phyloP scores from a whole-genome alignment of 2,797 vertebrate species.

The Premnoplex brunnescens region DNA sequence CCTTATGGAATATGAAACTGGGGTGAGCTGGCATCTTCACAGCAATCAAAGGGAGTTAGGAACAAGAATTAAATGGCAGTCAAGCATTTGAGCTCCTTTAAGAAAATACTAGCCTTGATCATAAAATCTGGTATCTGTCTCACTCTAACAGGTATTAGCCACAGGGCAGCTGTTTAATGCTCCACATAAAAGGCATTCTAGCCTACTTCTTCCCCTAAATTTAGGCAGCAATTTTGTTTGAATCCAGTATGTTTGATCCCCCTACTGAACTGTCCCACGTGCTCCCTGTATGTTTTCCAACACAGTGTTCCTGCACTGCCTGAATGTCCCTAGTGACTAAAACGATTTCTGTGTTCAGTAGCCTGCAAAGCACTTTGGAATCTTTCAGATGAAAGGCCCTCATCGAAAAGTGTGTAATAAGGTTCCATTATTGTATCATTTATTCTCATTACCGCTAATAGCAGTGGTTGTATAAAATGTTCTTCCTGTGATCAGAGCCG shows the following conservation, averaged over 20 bases:
- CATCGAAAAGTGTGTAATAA: slow-evolving; percentile 32
- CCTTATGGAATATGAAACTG: neutral
- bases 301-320: neutral
- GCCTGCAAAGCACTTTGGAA: slow-evolving; percentile 28
- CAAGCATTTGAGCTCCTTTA: neutral
- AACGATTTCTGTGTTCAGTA: slow-evolving; percentile 27
- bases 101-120: neutral
- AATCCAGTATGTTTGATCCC: neutral
- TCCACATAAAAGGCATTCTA: neutral
- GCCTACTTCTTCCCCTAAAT: neutral
- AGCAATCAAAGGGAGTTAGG: neutral
- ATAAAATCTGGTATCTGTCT: neutral
- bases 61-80: neutral
- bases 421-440: slow-evolving; percentile 53
- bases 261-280: neutral
- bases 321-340: slow-evolving; percentile 19
- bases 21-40: neutral
- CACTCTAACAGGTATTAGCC: neutral
- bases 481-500: slow-evolving; percentile 24
- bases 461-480: slow-evolving; percentile 39
- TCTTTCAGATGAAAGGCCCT: slow-evolving; percentile 56
- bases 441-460: slow-evolving; percentile 58
- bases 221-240: neutral
- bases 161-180: neutral
- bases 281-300: neutral